A percentile compares a stretch with the other conserved stretches of the same genome.
These are phyloP conservation scores for Latrodectus elegans DNA, from an alignment of 2,888 invertebrate genomes.

Conservation along the genomic window DNA sequence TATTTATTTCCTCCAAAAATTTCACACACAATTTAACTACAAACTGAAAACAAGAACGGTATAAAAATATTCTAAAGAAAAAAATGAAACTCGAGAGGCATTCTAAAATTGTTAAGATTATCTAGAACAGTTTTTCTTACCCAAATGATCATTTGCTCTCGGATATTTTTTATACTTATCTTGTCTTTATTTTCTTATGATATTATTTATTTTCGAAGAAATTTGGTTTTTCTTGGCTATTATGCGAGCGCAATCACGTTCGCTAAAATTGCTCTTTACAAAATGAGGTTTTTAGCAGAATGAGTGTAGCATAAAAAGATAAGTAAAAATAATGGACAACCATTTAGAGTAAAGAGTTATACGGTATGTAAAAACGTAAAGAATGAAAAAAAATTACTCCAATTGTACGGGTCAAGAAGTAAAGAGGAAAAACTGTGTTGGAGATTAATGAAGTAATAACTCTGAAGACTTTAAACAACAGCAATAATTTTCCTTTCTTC, in stretches of 20 bases:
- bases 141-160: conserved; percentile 1
- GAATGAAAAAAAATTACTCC: too few species aligned
- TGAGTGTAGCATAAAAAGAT: neutral
- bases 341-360: neutral
- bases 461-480: too few species aligned
- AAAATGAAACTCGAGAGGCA: neutral
- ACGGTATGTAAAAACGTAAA: neutral
- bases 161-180: conserved; percentile 2
- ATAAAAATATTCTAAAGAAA: neutral
- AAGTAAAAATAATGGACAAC: conserved; percentile 3
- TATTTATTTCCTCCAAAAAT: neutral
- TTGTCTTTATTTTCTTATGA: neutral
- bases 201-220: neutral
- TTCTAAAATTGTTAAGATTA: conserved; percentile 3
- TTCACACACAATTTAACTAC: conserved; percentile 21
- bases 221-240: neutral
- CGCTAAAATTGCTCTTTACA: neutral
- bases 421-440: too few species aligned
- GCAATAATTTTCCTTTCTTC: too few species aligned
- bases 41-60: conserved; percentile 1
- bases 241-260: neutral
- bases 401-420: too few species aligned
- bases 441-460: too few species aligned
- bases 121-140: neutral
- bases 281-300: too few species aligned